Conservation (phyloP, 2,113 vertebrate genomes). For the Daphoenositta chrysoptera region DNA sequence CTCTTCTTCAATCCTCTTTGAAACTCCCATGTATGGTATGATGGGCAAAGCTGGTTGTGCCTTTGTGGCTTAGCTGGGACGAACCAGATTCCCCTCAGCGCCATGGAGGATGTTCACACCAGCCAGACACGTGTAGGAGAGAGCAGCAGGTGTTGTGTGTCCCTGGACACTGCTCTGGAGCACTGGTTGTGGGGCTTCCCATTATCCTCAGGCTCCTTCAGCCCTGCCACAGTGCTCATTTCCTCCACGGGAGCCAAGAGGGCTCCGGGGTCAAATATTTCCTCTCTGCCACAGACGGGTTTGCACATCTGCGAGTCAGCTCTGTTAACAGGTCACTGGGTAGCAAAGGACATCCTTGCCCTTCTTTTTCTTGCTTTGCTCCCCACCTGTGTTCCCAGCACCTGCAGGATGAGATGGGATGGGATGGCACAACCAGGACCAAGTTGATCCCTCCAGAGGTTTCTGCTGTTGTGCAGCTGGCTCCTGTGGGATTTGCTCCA, state of each 20-base stretch:
- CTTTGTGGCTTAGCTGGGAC: background rate
- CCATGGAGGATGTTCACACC: background rate
- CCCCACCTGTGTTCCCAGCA: background rate
- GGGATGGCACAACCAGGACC: background rate
- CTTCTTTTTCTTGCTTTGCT: background rate
- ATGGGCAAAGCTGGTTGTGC: background rate
- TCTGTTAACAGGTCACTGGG: background rate
- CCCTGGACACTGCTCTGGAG: fast-evolving
- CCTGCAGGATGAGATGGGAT: background rate
- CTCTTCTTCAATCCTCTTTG: conserved; percentile 20
- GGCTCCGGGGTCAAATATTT: background rate
- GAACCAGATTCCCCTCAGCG: background rate
- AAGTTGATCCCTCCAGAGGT: background rate
- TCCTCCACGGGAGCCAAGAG: background rate
- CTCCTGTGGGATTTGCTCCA: conserved; percentile 20
- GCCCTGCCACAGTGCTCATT: background rate
- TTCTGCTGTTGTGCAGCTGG: background rate
- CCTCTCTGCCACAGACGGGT: background rate
- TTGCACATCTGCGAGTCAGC: background rate
- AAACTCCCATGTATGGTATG: background rate
- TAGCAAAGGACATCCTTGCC: background rate
- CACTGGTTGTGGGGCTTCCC: background rate
- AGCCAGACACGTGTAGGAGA: background rate
- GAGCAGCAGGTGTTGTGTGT: background rate
- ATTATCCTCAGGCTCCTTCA: background rate